These are phyloP conservation scores for Hypena proboscidalis DNA, from an alignment of 2,888 invertebrate species.

Conservation along the genomic window DNA sequence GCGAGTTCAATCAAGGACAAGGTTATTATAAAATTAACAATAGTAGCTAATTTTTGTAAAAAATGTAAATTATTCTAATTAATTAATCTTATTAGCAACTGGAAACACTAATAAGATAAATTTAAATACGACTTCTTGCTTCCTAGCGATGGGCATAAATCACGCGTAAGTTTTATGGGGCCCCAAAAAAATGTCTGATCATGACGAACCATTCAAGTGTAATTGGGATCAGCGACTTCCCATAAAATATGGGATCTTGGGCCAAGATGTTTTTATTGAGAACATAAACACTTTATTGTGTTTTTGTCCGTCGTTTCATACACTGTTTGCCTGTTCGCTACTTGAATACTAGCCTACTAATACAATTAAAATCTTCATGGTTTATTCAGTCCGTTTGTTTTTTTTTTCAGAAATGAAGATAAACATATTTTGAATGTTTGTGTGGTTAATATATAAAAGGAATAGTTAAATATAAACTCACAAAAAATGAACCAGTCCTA, in stretches of 20 bases:
- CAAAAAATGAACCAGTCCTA: no score
- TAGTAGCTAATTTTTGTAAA: no score
- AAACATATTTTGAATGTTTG: no score
- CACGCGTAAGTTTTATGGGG: constrained; percentile 73
- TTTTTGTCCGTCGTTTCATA: constrained; percentile 67
- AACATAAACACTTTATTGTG: constrained; percentile 82
- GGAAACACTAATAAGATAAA: constrained; percentile 64
- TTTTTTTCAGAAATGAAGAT: not conserved
- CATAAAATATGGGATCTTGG: constrained; percentile 80
- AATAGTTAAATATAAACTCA: no score
- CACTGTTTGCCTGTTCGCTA: constrained; percentile 48
- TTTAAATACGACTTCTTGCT: constrained; percentile 61
- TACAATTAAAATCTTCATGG: constrained; percentile 2
- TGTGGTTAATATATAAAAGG: no score
- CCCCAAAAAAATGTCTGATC: constrained; percentile 76
- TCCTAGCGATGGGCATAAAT: constrained; percentile 71
- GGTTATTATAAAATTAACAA: no score
- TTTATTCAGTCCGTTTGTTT: not conserved
- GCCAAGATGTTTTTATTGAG: constrained; percentile 76
- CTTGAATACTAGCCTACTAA: constrained; percentile 14
- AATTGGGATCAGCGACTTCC: constrained; percentile 80
- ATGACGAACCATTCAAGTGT: constrained; percentile 81
- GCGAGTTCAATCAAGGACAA: no score
- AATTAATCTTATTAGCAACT: constrained; percentile 51
- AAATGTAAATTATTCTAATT: constrained; percentile 9